These are phyloP conservation scores for Haplochromis burtoni DNA, from an alignment of 2,113 vertebrate species.

Conservation along the genomic window DNA sequence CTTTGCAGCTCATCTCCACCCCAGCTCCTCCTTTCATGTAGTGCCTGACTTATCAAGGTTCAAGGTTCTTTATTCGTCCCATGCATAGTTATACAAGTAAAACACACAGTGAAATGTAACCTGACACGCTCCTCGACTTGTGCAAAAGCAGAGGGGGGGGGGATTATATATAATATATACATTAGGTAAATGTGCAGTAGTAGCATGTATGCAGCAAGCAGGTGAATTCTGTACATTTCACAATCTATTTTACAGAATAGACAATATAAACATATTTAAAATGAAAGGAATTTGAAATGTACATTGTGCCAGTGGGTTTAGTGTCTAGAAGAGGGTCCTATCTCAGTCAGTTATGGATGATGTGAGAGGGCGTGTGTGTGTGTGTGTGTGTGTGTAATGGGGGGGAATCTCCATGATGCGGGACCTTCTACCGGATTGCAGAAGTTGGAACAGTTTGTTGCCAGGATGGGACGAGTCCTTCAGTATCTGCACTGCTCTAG, in stretches of 20 bases:
- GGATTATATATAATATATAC: not conserved
- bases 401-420: not conserved
- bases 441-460: not conserved
- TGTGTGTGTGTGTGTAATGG: not conserved
- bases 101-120: not conserved
- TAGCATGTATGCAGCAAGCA: not conserved
- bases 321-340: not conserved
- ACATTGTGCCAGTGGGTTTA: not conserved
- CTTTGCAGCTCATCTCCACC: not conserved
- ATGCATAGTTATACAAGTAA: not conserved
- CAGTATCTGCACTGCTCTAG: not conserved
- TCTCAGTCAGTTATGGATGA: not conserved
- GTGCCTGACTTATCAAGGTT: not conserved
- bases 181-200: not conserved
- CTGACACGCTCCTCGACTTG: not conserved
- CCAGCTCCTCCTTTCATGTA: not conserved
- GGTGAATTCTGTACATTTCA: not conserved
- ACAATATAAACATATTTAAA: not conserved
- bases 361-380: not conserved
- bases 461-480: not conserved
- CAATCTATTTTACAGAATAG: not conserved
- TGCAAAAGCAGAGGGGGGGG: fast-evolving
- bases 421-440: not conserved
- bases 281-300: not conserved
- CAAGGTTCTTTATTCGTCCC: not conserved